Base-by-base conservation (phyloP, 2,797 vertebrate genomes). In the Thaleichthys pacificus region DNA sequence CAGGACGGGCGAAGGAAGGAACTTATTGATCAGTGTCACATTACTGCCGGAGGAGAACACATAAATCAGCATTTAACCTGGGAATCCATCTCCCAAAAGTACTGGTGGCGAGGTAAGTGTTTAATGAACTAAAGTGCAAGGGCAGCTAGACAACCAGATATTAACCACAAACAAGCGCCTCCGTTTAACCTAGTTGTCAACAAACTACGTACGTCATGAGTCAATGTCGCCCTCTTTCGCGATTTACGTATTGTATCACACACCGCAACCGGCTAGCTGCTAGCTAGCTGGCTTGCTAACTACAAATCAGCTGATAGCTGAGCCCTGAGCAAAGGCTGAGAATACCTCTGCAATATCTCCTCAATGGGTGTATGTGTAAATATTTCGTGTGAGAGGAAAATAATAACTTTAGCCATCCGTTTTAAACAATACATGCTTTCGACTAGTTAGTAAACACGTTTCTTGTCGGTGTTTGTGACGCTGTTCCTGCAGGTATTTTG, bases 31-130 rank as follows among this genome's bases (percentile, higher is more conserved):
- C 93, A 92, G 83, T 95, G 96, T 71, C 97, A 99, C 95, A 89
- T 94, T 72, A 90, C 87, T 51, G 91, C 94, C 26, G 94, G 91
- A 72, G 97, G 96, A 72, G 92, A 96, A 61, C 97, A 99, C 84
- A 93, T 96, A 72, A 96, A 95, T 89, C 96, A 95, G 72, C 96
- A 97, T 47, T 94, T 96, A 88, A 99, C 97, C 35, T 98, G 97
- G 97, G 97, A 97, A 49, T 84, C 86, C 64, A 93, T 99, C 79
- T 98, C 96, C 1, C 93, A 95, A 80, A 96, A 93, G 71, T 99
- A 97, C 89, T 99, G 97, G 97, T 99, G 97, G 97, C 94, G 97
- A 96, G 97, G 97, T 98, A 86, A 82, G 86, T 0, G 7, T 19
- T 35, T 35, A 35, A 6, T 35, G 1, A 35, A 35, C 32, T 35